phyloP scores from a whole-genome alignment of 2,113 vertebrate species.

The Anser brachyrhynchus region DNA sequence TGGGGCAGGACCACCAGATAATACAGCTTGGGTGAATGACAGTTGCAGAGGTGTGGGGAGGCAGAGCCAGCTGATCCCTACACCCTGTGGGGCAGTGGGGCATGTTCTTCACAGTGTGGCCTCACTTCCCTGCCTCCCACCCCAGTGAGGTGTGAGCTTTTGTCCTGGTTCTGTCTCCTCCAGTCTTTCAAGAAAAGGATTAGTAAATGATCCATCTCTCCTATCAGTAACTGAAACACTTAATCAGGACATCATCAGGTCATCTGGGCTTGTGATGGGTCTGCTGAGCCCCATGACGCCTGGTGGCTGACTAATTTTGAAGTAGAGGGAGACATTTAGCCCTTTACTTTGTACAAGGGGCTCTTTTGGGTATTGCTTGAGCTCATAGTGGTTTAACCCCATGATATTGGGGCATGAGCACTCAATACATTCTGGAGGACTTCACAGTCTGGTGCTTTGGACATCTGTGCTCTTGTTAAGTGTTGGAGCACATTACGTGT shows the following conservation, averaged over 20 bases:
- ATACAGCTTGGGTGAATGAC: background rate
- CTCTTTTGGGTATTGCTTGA: background rate
- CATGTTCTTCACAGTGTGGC: background rate
- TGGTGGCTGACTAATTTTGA: background rate
- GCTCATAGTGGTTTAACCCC: background rate
- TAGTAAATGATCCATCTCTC: background rate
- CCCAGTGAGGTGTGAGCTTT: background rate
- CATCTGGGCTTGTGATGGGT: background rate
- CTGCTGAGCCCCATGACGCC: background rate
- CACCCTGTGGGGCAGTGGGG: background rate
- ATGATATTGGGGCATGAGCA: rapidly evolving
- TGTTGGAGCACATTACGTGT: background rate
- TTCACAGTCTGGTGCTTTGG: background rate
- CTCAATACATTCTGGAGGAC: background rate
- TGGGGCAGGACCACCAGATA: background rate
- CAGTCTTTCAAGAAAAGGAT: background rate
- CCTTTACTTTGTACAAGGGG: background rate
- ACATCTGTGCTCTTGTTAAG: background rate
- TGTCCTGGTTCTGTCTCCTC: background rate
- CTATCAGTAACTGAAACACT: background rate
- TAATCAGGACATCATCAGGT: background rate
- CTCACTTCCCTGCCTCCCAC: background rate
- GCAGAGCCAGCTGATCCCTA: background rate
- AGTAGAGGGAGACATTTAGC: background rate
- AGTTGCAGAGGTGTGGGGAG: background rate